phyloP scores from a whole-genome alignment of 1,140 invertebrate genomes.

The Diploscapter pachys region DNA sequence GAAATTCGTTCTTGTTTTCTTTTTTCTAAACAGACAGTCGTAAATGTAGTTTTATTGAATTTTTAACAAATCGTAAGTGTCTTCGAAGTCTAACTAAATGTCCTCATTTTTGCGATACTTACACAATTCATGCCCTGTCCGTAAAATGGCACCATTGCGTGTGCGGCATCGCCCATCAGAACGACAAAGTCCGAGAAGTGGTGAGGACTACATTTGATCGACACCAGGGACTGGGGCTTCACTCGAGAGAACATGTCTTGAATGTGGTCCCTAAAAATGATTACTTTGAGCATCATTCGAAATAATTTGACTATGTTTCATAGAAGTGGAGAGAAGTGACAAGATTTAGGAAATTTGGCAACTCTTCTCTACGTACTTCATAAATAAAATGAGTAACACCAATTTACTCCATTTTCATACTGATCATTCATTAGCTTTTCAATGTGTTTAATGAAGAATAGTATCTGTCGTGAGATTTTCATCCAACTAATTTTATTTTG shows the following conservation, averaged over 20 bases:
- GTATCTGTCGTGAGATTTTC: too few species aligned
- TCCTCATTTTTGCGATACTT: slow-evolving; percentile 52
- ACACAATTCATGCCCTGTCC: slow-evolving; percentile 98
- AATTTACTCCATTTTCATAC: too few species aligned
- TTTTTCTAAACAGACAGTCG: neutral
- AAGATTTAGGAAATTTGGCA: neutral
- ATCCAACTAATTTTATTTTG: too few species aligned
- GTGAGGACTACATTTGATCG: slow-evolving; percentile 77
- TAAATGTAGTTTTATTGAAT: too few species aligned
- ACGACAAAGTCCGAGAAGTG: slow-evolving; percentile 72
- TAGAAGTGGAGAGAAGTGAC: neutral
- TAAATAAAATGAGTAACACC: neutral
- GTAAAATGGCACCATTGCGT: slow-evolving; percentile 98
- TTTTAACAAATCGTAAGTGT: too few species aligned
- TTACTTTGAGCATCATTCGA: too few species aligned
- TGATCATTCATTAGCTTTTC: too few species aligned
- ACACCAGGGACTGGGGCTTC: slow-evolving; percentile 51
- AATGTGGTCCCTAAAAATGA: slow-evolving; percentile 35
- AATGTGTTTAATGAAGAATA: too few species aligned
- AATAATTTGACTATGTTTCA: neutral
- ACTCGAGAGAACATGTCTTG: slow-evolving; percentile 42
- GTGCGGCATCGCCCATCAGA: slow-evolving; percentile 90
- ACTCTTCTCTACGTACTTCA: slow-evolving; percentile 14
- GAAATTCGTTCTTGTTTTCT: too few species aligned
- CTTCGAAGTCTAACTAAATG: too few species aligned